Evolutionary conservation across 1,140 invertebrate genomes (phyloP).

Genomic region (Solen grandis): DNA sequence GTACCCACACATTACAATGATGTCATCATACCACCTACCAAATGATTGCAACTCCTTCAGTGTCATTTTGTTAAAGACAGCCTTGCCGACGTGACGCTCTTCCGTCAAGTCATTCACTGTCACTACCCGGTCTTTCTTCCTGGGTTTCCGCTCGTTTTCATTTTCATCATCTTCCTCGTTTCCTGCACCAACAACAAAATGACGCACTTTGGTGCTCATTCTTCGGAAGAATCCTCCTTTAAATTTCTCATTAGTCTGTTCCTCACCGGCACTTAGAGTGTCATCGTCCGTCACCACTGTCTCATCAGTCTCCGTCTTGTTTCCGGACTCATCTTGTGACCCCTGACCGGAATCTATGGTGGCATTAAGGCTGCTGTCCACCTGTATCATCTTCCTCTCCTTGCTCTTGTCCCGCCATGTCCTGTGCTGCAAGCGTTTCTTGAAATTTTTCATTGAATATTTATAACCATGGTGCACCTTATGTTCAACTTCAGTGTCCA

Average conservation of each 20-base stretch:
- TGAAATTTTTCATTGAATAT: conserved; percentile 49
- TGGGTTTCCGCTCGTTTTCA: conserved; percentile 12
- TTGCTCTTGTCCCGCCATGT: conserved; percentile 26
- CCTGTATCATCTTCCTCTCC: conserved; percentile 15
- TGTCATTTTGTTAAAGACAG: conserved; percentile 54
- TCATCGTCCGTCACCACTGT: conserved; percentile 19
- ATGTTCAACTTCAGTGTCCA: conserved; percentile 3
- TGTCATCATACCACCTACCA: too few species aligned
- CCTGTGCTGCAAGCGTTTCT: conserved; percentile 27
- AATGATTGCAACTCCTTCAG: conserved; percentile 61
- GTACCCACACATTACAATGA: too few species aligned
- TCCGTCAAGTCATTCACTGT: conserved; percentile 62
- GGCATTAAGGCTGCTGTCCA: too few species aligned
- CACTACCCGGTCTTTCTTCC: conserved; percentile 16
- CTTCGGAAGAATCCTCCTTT: conserved; percentile 63
- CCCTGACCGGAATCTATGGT: too few species aligned
- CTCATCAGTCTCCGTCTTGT: conserved; percentile 14
- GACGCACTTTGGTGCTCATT: conserved; percentile 71
- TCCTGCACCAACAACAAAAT: conserved; percentile 48
- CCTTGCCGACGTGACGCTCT: conserved; percentile 60
- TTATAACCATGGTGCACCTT: conserved; percentile 14
- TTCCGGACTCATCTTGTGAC: conserved; percentile 21
- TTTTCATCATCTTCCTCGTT: conserved; percentile 44
- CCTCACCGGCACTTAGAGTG: not conserved
- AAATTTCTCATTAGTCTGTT: conserved; percentile 6